Base-by-base conservation (phyloP, 2,797 vertebrate genomes). In the Megaceryle alcyon region DNA sequence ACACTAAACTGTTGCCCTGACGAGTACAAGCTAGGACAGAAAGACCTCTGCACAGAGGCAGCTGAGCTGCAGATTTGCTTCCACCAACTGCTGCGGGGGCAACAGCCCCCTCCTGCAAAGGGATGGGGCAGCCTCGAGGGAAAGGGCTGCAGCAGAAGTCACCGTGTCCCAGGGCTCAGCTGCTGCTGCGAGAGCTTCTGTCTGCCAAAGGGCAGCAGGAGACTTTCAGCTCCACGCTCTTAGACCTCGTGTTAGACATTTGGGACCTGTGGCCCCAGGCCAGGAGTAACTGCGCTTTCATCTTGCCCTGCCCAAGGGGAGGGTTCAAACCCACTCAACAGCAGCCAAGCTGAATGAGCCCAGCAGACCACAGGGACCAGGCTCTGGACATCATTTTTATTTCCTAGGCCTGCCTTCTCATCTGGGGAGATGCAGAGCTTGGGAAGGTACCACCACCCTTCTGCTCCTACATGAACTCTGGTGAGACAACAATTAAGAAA, bases 1-100 rank as follows among this genome's bases (percentile, higher is more conserved):
- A 48, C 1, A 16, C 17, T 33, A 44, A 87, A 82, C 43, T 43
- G n/a, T 10, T 46, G 72, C 79, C 82, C 72, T 43, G 86, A 44
- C 51, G 37, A 77, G 49, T 3, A 15, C 41, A 54, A 86, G 79
- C 66, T 44, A 37, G 77, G 70, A 92, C 77, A 76, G 86, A 92
- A 26, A 90, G 46, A 49, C 23, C 33, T 66, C 28, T 44, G 6
- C 44, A 12, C 18, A 49, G 77, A 61, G 76, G 83, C 80, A 82
- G 92, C 75, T 66, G 88, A 95, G 86, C 88, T 92, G 88, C 83
- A 70, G 46, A 89, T 92, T 93, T 94, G 75, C 84, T 94, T 72
- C 82, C 3, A 2, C 51, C 88, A 79, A 64, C 61, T 87, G 80
- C 88, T 92, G 80, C 2, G 12, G 63, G 65, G 61, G 37, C 61